A percentile compares a stretch with the other conserved stretches of the same genome.
Conservation (phyloP, 2,797 vertebrate species). For the Masticophis lateralis region DNA sequence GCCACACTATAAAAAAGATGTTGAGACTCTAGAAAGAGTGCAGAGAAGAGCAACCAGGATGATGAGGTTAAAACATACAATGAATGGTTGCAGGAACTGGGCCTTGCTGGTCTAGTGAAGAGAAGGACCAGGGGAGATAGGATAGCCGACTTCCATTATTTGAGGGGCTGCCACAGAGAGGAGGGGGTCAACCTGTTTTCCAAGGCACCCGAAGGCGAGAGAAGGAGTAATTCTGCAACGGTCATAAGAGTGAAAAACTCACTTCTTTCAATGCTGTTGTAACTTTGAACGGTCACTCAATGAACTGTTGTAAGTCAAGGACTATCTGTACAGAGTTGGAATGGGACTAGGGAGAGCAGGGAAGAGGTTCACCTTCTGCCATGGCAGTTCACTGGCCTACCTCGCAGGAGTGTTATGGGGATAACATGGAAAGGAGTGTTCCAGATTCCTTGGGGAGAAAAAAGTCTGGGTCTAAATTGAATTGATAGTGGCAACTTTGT, state of each 20-base stretch:
- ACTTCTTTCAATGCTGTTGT: not conserved
- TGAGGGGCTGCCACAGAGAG: no score
- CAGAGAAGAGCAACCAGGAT: no score
- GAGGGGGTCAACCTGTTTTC: no score
- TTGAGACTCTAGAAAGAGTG: no score
- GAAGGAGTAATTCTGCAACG: not conserved
- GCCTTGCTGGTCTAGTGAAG: no score
- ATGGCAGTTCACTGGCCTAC: not conserved
- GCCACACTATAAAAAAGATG: no score
- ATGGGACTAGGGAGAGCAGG: not conserved
- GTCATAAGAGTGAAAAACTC: not conserved
- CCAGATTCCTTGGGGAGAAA: not conserved
- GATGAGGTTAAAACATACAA: no score
- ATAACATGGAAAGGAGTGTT: not conserved
- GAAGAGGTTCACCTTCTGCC: not conserved
- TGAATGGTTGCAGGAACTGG: no score
- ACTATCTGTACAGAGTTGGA: not conserved
- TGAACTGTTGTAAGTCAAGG: not conserved
- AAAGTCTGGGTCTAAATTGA: not conserved
- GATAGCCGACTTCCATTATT: no score
- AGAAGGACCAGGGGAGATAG: no score
- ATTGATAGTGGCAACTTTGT: not conserved
- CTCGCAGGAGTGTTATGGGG: not conserved
- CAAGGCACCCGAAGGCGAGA: no score
- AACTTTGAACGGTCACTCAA: not conserved